Evolutionary conservation across 2,113 vertebrate species (phyloP).

Genomic region (Ictidomys tridecemlineatus): DNA sequence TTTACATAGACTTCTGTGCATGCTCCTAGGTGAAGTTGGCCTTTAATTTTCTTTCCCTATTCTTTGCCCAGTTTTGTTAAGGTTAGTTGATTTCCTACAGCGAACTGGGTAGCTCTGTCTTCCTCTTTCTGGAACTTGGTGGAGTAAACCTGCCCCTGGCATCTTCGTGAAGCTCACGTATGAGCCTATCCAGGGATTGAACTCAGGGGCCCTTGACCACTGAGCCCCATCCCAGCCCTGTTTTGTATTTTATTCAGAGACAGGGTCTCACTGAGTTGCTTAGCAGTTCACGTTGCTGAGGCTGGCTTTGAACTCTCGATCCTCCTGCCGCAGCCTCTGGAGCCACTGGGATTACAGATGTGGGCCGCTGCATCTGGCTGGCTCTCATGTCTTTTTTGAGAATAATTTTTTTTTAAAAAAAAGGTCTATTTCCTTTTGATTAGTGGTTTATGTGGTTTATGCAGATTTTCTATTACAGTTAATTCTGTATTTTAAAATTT

Average conservation of each 20-base stretch:
- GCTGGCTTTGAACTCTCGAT: too few species aligned
- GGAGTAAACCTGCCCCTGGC: too few species aligned
- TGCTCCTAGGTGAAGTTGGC: too few species aligned
- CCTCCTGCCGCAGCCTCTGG: too few species aligned
- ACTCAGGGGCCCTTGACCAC: too few species aligned
- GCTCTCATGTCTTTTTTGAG: neutral
- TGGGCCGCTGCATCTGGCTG: too few species aligned
- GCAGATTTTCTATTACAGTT: neutral
- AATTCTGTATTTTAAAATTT: neutral
- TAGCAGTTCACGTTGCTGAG: too few species aligned
- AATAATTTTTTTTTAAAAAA: neutral
- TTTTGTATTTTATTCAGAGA: too few species aligned
- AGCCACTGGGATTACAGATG: too few species aligned
- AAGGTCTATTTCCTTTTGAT: neutral
- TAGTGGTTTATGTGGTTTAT: neutral
- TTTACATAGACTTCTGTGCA: accelerated
- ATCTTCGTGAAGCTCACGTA: accelerated
- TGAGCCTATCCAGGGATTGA: neutral
- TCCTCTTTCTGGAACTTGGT: neutral
- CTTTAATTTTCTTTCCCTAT: neutral
- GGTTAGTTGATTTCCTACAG: neutral
- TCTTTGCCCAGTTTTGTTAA: neutral
- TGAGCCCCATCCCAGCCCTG: too few species aligned
- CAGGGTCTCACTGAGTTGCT: too few species aligned
- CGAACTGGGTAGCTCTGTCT: neutral